Conservation (phyloP, 2,113 vertebrate species). For the Hippocampus mohnikei region DNA sequence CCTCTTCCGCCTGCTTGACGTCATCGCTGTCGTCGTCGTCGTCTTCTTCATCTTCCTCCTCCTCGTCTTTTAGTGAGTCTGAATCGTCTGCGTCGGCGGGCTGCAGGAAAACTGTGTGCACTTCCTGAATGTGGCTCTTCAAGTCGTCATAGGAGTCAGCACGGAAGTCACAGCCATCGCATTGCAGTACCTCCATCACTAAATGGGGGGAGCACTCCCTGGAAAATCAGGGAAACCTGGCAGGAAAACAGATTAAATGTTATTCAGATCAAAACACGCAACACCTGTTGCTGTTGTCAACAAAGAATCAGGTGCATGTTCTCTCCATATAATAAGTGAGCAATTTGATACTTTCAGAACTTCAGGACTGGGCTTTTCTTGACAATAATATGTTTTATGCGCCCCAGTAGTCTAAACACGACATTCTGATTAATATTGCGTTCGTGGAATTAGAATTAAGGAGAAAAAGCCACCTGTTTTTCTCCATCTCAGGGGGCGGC, state of each 20-base stretch:
- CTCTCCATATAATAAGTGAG: slow-evolving; percentile 1
- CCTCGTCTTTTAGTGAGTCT: slow-evolving; percentile 69
- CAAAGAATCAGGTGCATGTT: slow-evolving; percentile 26
- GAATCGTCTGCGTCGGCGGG: slow-evolving; percentile 87
- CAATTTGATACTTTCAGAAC: no score
- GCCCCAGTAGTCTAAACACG: no score
- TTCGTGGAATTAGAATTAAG: no score
- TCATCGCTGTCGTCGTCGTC: slow-evolving; percentile 71
- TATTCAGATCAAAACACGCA: neutral
- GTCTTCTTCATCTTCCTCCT: slow-evolving; percentile 78
- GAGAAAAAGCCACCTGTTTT: no score
- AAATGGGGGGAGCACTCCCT: slow-evolving; percentile 64
- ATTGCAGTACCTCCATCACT: slow-evolving; percentile 96
- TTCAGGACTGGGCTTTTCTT: no score
- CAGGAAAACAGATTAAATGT: slow-evolving; percentile 10
- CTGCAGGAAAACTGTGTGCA: slow-evolving; percentile 95
- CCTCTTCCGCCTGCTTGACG: neutral
- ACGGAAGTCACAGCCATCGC: slow-evolving; percentile 97
- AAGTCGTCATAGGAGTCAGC: slow-evolving; percentile 94
- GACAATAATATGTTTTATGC: no score
- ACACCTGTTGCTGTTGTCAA: slow-evolving; percentile 35
- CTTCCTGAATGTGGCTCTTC: slow-evolving; percentile 96
- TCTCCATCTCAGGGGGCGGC: no score
- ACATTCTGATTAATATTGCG: no score
- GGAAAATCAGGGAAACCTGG: slow-evolving; percentile 90